Evolutionary conservation across 2,113 vertebrate genomes (phyloP).

Genomic region (Stercorarius parasiticus): DNA sequence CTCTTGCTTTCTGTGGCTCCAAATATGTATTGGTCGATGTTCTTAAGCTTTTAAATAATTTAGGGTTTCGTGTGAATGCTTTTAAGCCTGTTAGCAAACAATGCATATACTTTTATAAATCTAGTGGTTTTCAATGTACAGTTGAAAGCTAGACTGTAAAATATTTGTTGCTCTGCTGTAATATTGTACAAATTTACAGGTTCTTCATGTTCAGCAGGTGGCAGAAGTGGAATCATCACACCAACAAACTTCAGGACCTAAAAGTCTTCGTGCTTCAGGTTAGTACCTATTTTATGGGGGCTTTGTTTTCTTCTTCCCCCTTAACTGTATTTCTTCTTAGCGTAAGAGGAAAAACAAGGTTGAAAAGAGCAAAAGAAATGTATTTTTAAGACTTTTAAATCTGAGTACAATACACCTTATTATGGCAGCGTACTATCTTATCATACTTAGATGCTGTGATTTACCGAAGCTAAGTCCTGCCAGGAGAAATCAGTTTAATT

Average conservation of each 20-base stretch:
- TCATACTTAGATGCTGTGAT: neutral
- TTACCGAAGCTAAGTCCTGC: neutral
- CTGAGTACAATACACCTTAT: neutral
- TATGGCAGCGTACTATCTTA: neutral
- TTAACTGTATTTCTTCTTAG: neutral
- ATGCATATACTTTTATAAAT: neutral
- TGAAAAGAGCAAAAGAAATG: neutral
- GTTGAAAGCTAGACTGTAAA: neutral
- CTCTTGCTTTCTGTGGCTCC: neutral
- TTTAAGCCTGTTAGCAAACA: neutral
- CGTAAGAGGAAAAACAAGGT: neutral
- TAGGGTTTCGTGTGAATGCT: neutral
- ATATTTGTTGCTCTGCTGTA: constrained; percentile 22
- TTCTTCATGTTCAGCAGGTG: constrained; percentile 81
- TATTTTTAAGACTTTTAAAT: neutral
- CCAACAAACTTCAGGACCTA: constrained; percentile 52
- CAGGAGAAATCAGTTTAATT: neutral
- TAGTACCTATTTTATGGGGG: neutral
- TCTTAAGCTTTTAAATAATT: neutral
- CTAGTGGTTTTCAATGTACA: neutral
- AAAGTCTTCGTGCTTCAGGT: constrained; percentile 68
- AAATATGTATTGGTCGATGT: neutral
- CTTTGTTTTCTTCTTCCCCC: neutral
- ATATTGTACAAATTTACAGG: constrained; percentile 68
- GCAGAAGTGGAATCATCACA: constrained; percentile 34